Evolutionary conservation across 2,888 invertebrate genomes (phyloP), one percentile per base, ranked within the genome.

Genomic region (Meteorus colon): DNA sequence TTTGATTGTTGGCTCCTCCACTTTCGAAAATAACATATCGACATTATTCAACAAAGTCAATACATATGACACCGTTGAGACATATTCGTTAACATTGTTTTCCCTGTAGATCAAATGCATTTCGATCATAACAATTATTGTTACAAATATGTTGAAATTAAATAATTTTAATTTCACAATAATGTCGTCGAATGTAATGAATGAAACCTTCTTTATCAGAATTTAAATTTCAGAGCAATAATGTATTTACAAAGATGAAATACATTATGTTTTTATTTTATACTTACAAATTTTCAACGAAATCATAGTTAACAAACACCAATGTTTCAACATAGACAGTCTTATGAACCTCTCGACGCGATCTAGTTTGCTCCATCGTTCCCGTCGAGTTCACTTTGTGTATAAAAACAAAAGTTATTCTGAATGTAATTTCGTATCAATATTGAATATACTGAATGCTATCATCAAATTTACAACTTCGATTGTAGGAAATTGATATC

Each of bases 11-110:
- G 55, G 55, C 0, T 55, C 19, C 8, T 55, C 2, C 1, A 55
- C n/a, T 55, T 55, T 55, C 24, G 55, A 55, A 8, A 19, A 55
- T 19, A 55, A 55, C 55, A 55, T 55, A 19, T 55, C 55, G n/a
- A 55, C 19, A 19, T 1, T 24, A 55, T 55, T 55, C 0, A 55
- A 55, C 6, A 55, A 8, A 1, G 55, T 55, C 2, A 55, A 24
- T n/a, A 55, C 2, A 8, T 55, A 55, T 4, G 55, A 19, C 10
- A 24, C 55, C 8, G n/a, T 19, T 19, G 55, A n/a, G 0, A 16
- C 16, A 48, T n/a, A 48, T 1, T 48, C n/a, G 16, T 48, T 0
- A 16, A 1, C 1, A n/a, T 48, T 14, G 4, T 16, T 48, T 48
- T 48, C 14, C n/a, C 48, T 48, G 48, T 0, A 48, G n/a, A 48